phyloP scores from a whole-genome alignment of 2,888 invertebrate species.

The Leptopilina myrica region DNA sequence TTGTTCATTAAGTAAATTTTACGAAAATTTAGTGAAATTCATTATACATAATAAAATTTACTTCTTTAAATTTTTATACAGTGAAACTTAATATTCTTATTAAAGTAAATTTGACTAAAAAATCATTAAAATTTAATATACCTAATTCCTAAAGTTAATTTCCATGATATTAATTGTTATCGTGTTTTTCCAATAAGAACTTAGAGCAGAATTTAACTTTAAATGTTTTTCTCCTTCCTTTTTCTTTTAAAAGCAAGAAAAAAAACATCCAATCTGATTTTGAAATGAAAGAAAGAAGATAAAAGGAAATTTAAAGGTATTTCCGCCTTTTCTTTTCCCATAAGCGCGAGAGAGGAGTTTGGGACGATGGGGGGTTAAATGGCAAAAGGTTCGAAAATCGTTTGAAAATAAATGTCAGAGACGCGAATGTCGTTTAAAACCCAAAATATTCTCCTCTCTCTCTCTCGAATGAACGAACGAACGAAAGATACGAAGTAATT shows the following conservation, averaged over 20 bases:
- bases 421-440: neutral
- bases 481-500: slow-evolving; percentile 46
- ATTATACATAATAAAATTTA: no score
- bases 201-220: no score
- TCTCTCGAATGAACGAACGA: neutral
- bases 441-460: neutral
- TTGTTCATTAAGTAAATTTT: no score
- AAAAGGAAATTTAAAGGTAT: slow-evolving; percentile 8
- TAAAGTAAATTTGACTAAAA: no score
- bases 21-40: no score
- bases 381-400: slow-evolving; percentile 12
- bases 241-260: neutral
- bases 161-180: no score
- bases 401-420: slow-evolving; percentile 24
- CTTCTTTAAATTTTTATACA: no score
- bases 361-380: neutral
- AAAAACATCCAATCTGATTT: slow-evolving; percentile 31
- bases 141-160: no score
- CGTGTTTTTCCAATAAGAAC: no score
- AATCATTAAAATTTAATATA: no score
- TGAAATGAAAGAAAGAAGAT: neutral
- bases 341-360: neutral
- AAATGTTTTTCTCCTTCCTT: no score
- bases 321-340: neutral
- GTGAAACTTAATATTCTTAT: no score